Base-by-base conservation (phyloP, 2,113 vertebrate species). In the Hirundichthys speculiger region DNA sequence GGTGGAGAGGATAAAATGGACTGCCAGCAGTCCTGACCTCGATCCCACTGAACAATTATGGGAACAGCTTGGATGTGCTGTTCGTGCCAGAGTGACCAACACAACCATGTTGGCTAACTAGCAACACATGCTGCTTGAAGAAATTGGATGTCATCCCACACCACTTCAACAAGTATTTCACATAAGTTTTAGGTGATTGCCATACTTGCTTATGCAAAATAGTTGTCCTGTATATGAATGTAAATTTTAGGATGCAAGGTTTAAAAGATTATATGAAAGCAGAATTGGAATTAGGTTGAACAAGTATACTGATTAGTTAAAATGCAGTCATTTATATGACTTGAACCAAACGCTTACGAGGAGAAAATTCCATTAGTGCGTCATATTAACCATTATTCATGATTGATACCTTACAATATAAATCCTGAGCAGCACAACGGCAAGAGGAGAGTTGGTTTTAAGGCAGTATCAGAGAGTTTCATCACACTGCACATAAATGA, bases 401-500 rank as follows among this genome's bases (percentile, higher is more conserved):
- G 66, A 59, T 45, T 64, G 43, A 69, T 60, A 66, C n/a, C 15
- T 0, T 60, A 42, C 60, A 77, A 58, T 9, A 3, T 43, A 22
- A 58, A 38, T 46, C 42, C 69, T 57, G 19, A 47, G 41, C 19
- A 41, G 39, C 22, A 30, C 14, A 51, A 38, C 6, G 56, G 53
- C 11, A 13, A 25, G 10, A 43, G 21, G 22, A 69, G 66, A 58
- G 34, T 21, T 77, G 42, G 51, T 20, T 73, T 20, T 27, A 75
- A 80, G 62, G 20, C 68, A 71, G 55, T 22, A 70, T 57, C 64
- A 60, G 38, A 65, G 53, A 58, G 55, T 50, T 71, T 68, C 70
- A 79, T 79, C 77, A 73, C 52, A 63, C 54, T 79, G 51, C 0
- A 39, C 38, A 60, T 53, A 77, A 73, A 82, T 85, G 20, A 85